Conservation (phyloP, 2,888 invertebrate species). For the Thyatira batis region DNA sequence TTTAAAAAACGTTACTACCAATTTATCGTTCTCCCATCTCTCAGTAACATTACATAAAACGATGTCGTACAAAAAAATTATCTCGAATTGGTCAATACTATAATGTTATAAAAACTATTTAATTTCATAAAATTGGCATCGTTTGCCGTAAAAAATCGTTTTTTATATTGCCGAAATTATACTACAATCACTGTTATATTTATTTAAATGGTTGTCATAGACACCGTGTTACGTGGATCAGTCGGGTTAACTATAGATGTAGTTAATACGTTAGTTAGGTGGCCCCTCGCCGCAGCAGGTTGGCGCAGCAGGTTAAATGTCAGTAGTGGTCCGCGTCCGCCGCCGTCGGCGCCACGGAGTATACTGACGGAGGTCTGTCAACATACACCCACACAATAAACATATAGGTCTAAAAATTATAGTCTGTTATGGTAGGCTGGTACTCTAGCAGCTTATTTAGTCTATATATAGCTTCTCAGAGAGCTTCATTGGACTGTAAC, state of each 20-base stretch:
- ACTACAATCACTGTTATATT: conserved; percentile 6
- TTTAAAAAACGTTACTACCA: background rate
- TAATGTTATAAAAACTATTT: background rate
- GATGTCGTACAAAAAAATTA: conserved; percentile 1
- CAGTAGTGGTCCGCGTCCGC: conserved; percentile 73
- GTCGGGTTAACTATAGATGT: conserved; percentile 45
- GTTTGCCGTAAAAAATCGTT: background rate
- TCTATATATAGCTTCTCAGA: too few species aligned
- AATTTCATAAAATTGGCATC: background rate
- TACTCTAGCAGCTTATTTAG: too few species aligned
- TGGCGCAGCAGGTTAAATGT: conserved; percentile 61
- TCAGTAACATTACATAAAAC: background rate
- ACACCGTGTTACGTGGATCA: conserved; percentile 54
- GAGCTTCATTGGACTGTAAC: too few species aligned
- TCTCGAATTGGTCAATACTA: conserved; percentile 3
- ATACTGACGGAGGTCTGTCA: conserved; percentile 74
- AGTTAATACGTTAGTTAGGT: conserved; percentile 28
- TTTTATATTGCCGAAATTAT: background rate
- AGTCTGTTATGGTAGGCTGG: too few species aligned
- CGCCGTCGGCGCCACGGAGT: conserved; percentile 64
- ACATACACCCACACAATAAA: too few species aligned
- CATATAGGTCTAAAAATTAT: too few species aligned
- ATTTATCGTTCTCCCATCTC: background rate
- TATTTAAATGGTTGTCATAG: conserved; percentile 35
- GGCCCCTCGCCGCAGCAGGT: conserved; percentile 39